Evolutionary conservation across 64 coral and sea anemone species (phyloP), one percentile per base, ranked within the genome.

Genomic region (Exaiptasia diaphana): DNA sequence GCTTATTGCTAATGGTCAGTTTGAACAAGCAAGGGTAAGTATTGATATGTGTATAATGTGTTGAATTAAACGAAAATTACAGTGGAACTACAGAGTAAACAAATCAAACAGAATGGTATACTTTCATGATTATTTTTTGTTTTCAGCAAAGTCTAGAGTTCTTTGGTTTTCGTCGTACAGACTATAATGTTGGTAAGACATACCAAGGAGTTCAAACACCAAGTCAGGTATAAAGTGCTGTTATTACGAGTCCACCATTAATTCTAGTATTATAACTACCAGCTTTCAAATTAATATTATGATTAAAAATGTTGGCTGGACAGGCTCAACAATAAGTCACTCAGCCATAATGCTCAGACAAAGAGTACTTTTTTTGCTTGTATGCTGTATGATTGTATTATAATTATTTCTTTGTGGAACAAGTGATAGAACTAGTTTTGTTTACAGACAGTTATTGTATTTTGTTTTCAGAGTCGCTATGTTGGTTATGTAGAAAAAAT

Each of bases 201-300:
- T 97, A 80, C 14, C 94, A 97, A 87, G 94, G 94, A 50, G 94
- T 97, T 0, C 79, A 97, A 39, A 97, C 94, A 38, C 94, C 94
- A 25, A 97, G 94, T 43, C 94, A 97, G 94, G 94, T 89, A 75
- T 63, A 68, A 42, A 24, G 36, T 34, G 23, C 60, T 64, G 60
- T 28, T 7, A 29, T 29, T 29, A 15, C 43, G 6, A 46, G 43
- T n/a, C n/a, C 43, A 46, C 43, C 43, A 46, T 46, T 15, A 46
- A 46, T 7, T 46, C 1, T 35, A 15, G 25, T 29, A 30, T 20
- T 38, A 23, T 2, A 11, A 23, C 63, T 11, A 18, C 41, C 24
- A 1, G 24, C 39, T 6, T 37, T 3, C 30, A 17, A 30, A 55
- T 6, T 53, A 29, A 6, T 28, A 31, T 20, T 56, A 12, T 17